Base-by-base conservation (phyloP, 37 sponge, comb jelly and placozoan genomes). In the Oscarella lobularis region DNA sequence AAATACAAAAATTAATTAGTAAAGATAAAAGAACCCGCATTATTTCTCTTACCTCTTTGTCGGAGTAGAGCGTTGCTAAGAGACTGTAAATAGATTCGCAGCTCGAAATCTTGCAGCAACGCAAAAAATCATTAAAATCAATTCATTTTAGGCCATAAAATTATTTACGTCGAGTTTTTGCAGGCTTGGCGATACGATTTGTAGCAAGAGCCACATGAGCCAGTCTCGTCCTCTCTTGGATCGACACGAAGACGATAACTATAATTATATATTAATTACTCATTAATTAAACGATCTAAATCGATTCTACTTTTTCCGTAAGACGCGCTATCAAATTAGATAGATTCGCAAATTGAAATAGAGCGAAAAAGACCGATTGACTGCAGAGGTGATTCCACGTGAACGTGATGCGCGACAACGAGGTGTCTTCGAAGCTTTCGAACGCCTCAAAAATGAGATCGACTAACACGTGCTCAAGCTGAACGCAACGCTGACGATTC, bases 401-500 rank as follows among this genome's bases (percentile, higher is more conserved):
- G 60, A 48, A 48, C 14, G 20, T 48, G 60, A 48, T 48, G 9
- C 20, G 9, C 14, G 14, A 27, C 9, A 27, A 9, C 20, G 60
- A 9, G 9, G 60, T 48, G 9, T 48, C 60, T 27, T 48, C 60
- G 20, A 9, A 27, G 60, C 60, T 48, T 48, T 48, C 60, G 60
- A 48, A 27, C 20, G 60, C 20, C 60, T 27, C 20, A 9, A 48
- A 9, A 48, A 48, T 9, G 14, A 48, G 60, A 48, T 48, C 60
- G 20, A 48, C 60, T 20, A 48, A 20, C 60, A 48, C 60, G 14
- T 48, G 14, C 20, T 48, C 60, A 9, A 48, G 20, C 9, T 9
- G 60, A 48, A 48, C 14, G 20, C 60, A 48, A 48, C 60, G 60
- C 60, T 48, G 60, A 48, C 60, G 60, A 48, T 48, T 9, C 60